Base-by-base conservation (phyloP, 2,113 vertebrate species). In the Zosterops borbonicus region DNA sequence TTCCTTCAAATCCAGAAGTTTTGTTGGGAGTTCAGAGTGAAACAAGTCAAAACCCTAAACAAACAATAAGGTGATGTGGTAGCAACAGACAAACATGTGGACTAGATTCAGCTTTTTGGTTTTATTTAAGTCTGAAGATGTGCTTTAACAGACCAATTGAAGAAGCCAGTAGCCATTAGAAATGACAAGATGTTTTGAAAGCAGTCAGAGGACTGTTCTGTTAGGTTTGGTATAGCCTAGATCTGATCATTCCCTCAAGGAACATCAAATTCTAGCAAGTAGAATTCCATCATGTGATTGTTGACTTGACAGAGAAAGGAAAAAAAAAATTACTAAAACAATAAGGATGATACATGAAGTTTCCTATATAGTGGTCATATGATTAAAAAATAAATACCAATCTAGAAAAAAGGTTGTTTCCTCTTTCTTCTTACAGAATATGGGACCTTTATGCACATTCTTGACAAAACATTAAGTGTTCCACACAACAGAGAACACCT, bases 371-470 rank as follows among this genome's bases (percentile, higher is more conserved):
- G 98, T 98, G 97, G 98, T 98, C 97, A 97, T 90, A 96, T 95
- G 94, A 94, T 91, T 94, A 92, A 96, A 97, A 98, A 98, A 98
- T 97, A 98, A 98, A 98, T 98, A 98, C 97, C 97, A 96, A 95
- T 97, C 96, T 97, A 95, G 89, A 91, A 87, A 87, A 87, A 86
- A 80, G 86, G 91, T 70, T 94, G 91, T 83, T 97, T 97, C 64
- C 91, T 95, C 83, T 81, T 94, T 50, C 93, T 84, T 96, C 89
- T 95, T 82, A 97, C 70, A 97, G 92, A 97, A 94, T 94, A 96
- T 46, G 94, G 96, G 96, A 97, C 83, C 87, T 96, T 90, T 93
- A 93, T 90, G 91, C 68, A 75, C 89, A 94, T 93, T 97, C 92
- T 95, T 96, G 94, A 97, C 95, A 97, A 94, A 95, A 97, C 75